A percentile compares a stretch with the other conserved stretches of the same genome.
Evolutionary conservation across 2,113 vertebrate genomes (phyloP).

Genomic region (Egretta garzetta): DNA sequence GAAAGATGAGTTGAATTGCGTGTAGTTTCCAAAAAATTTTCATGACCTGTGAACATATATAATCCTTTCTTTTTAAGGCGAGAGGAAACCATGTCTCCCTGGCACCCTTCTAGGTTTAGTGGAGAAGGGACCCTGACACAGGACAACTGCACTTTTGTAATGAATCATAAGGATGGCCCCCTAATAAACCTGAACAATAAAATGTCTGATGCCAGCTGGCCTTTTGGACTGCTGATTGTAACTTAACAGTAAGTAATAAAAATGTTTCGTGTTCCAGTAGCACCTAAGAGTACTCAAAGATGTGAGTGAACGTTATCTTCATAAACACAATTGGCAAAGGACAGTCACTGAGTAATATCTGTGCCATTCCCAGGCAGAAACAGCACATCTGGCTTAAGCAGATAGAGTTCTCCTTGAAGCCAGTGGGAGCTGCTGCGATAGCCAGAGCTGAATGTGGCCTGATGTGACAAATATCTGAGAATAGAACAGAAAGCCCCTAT

Average conservation of each 20-base stretch:
- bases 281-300: not conserved
- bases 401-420: not conserved
- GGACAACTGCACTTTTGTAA: not conserved
- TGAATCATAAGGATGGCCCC: not conserved
- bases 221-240: not conserved
- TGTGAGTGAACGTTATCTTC: not conserved
- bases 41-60: not conserved
- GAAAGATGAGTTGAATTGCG: not conserved
- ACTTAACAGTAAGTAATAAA: not conserved
- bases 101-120: not conserved
- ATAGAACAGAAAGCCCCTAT: not conserved
- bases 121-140: not conserved
- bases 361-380: not conserved
- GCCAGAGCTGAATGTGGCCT: not conserved
- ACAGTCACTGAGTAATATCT: not conserved
- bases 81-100: not conserved
- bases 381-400: not conserved
- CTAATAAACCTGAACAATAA: not conserved
- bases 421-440: not conserved
- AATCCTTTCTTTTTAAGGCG: not conserved
- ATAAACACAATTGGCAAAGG: not conserved
- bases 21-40: not conserved
- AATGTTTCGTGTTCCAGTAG: not conserved
- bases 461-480: not conserved
- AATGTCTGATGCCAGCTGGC: not conserved